phyloP scores from a whole-genome alignment of 1,140 invertebrate species.

The Druon quercuslanigerum region DNA sequence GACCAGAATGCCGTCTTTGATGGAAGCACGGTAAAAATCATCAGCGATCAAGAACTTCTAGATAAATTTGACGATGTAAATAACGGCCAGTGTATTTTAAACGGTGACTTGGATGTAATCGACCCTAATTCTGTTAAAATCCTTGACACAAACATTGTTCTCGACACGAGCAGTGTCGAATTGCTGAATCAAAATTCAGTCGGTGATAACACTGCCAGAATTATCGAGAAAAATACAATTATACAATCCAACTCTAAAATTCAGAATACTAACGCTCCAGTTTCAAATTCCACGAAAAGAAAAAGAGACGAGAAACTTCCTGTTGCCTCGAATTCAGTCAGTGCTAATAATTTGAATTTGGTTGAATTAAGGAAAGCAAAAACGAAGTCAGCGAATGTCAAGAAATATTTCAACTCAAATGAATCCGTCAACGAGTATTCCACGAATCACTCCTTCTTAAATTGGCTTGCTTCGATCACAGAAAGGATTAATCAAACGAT shows the following conservation, averaged over 20 bases:
- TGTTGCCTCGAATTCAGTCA: slow-evolving; percentile 38
- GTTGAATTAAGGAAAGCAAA: slow-evolving; percentile 66
- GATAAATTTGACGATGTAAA: slow-evolving; percentile 58
- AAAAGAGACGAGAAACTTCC: slow-evolving; percentile 64
- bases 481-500: slow-evolving; percentile 88
- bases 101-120: slow-evolving; percentile 63
- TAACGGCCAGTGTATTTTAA: slow-evolving; percentile 59
- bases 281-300: slow-evolving; percentile 58
- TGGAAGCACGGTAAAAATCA: slow-evolving; percentile 59
- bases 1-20: slow-evolving; percentile 62
- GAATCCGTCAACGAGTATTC: slow-evolving; percentile 70
- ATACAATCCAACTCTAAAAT: slow-evolving; percentile 51
- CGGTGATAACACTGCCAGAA: slow-evolving; percentile 48
- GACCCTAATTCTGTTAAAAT: slow-evolving; percentile 64
- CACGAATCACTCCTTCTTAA: slow-evolving; percentile 77
- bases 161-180: slow-evolving; percentile 65
- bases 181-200: slow-evolving; percentile 58
- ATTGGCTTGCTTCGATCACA: slow-evolving; percentile 85
- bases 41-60: slow-evolving; percentile 60
- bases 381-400: slow-evolving; percentile 61
- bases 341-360: slow-evolving; percentile 66
- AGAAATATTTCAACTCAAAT: slow-evolving; percentile 62
- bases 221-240: slow-evolving; percentile 55
- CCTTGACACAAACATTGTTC: slow-evolving; percentile 60
- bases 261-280: slow-evolving; percentile 36